These are phyloP conservation scores for Callorhinus ursinus DNA, from an alignment of 2,113 vertebrate species.

Conservation along the genomic window DNA sequence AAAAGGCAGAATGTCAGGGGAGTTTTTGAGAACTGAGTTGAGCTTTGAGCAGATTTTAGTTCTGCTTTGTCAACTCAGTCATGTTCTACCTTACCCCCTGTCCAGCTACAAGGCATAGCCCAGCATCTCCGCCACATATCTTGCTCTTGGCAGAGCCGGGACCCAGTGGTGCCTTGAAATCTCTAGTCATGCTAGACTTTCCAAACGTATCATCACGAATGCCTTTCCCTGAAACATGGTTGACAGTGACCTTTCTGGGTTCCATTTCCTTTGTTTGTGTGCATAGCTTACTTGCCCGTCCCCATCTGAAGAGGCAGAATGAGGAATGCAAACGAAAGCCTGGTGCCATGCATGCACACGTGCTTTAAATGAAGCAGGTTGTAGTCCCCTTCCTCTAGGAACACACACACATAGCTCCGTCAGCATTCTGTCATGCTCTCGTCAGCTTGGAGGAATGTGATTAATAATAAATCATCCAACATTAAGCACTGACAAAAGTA, in stretches of 20 bases:
- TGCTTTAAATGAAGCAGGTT: background rate
- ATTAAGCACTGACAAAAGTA: background rate
- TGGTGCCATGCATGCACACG: accelerated
- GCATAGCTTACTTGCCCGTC: background rate
- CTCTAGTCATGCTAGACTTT: background rate
- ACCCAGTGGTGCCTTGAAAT: background rate
- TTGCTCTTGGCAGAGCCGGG: background rate
- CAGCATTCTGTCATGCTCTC: background rate
- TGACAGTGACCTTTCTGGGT: background rate
- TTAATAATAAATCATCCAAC: slow-evolving; percentile 16
- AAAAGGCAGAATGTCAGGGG: background rate
- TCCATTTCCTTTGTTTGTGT: background rate
- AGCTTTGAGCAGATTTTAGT: background rate
- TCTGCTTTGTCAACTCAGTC: background rate
- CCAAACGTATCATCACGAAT: background rate
- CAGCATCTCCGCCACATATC: background rate
- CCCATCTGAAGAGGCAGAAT: background rate
- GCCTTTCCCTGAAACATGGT: background rate
- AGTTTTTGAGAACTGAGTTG: background rate
- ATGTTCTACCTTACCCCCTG: background rate
- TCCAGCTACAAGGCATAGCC: background rate
- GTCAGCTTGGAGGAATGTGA: slow-evolving; percentile 6
- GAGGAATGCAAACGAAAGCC: background rate
- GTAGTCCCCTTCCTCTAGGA: slow-evolving; percentile 22
- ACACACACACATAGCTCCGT: background rate